phyloP scores from a whole-genome alignment of 2,797 vertebrate genomes.

The Pantherophis vulpinus region DNA sequence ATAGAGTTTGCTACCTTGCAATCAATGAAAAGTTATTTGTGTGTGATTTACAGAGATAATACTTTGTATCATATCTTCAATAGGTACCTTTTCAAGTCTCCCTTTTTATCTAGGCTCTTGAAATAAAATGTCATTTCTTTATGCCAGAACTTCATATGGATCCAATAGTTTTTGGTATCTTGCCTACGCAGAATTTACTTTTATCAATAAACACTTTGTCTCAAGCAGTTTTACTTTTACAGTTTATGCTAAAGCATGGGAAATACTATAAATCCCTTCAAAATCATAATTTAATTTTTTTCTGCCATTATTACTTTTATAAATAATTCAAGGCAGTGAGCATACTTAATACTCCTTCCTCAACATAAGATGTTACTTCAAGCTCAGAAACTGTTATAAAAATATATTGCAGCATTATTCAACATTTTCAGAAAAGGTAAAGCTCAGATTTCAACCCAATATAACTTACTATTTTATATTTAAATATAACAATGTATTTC shows the following conservation, averaged over 20 bases:
- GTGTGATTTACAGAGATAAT: background rate
- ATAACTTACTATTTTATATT: background rate
- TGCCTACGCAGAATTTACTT: background rate
- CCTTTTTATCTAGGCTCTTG: background rate
- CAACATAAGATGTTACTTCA: background rate
- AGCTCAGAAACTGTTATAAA: background rate
- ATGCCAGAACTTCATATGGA: background rate
- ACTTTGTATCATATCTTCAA: background rate
- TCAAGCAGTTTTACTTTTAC: background rate
- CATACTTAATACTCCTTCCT: background rate
- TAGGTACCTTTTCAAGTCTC: background rate
- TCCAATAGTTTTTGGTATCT: background rate
- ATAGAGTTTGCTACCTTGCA: background rate
- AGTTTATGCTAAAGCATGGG: background rate
- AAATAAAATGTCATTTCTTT: background rate
- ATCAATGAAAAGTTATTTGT: background rate
- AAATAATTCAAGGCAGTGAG: background rate
- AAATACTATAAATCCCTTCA: background rate
- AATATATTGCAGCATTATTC: background rate
- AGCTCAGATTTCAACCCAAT: constrained; percentile 19
- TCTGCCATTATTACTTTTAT: background rate
- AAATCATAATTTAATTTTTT: background rate
- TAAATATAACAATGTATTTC: background rate
- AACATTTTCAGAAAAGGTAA: background rate
- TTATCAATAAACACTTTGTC: background rate